phyloP scores from a whole-genome alignment of 2,113 vertebrate species.

The Rhizomys pruinosus region DNA sequence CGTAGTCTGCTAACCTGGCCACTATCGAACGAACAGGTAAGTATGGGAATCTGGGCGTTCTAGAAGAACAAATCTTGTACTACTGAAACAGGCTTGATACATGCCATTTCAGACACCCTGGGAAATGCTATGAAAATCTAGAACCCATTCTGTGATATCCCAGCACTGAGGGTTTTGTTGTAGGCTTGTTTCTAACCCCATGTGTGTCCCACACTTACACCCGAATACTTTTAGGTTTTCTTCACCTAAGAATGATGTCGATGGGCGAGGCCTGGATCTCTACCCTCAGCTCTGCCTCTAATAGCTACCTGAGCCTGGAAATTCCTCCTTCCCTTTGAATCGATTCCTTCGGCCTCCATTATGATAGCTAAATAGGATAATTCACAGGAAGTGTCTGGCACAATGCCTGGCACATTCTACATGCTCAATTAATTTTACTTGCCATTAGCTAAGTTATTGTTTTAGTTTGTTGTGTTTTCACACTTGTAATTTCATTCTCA shows the following conservation, averaged over 20 bases:
- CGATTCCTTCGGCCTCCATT: background rate
- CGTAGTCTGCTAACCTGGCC: background rate
- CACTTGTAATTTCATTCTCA: background rate
- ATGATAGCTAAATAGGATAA: background rate
- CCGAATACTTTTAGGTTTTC: background rate
- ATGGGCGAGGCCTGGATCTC: background rate
- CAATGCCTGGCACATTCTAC: background rate
- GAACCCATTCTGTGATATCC: background rate
- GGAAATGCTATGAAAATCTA: background rate
- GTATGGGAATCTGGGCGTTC: background rate
- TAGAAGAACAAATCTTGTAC: background rate
- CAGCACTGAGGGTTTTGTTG: background rate
- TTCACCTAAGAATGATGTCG: fast-evolving
- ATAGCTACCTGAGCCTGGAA: background rate
- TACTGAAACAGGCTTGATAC: background rate
- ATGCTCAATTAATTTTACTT: background rate
- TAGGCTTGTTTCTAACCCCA: background rate
- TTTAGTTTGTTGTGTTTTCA: background rate
- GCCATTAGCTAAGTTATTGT: fast-evolving
- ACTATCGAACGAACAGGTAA: background rate
- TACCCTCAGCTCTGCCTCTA: background rate
- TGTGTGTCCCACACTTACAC: background rate
- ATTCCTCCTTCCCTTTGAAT: background rate
- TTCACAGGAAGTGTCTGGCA: background rate
- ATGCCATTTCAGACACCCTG: background rate